Evolutionary conservation across 1,140 invertebrate genomes (phyloP).

Genomic region (Drosophila pruinosa): DNA sequence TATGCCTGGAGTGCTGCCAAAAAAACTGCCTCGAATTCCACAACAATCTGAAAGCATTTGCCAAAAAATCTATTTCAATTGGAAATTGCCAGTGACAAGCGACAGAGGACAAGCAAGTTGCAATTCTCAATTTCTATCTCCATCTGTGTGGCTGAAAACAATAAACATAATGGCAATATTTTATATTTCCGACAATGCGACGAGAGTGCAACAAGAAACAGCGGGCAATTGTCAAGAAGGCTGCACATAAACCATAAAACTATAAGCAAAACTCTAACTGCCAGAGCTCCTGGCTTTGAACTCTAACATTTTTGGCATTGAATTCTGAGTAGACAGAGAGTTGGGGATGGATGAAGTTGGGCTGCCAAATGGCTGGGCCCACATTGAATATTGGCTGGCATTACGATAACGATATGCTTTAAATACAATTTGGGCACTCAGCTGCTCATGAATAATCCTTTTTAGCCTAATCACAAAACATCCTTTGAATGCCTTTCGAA

Average conservation of each 20-base stretch:
- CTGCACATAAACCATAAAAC: conserved; percentile 47
- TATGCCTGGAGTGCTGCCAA: conserved; percentile 55
- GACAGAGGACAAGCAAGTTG: conserved; percentile 5
- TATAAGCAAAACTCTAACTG: conserved; percentile 33
- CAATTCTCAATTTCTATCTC: conserved; percentile 6
- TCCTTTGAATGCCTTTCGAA: neutral
- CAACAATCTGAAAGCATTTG: conserved; percentile 37
- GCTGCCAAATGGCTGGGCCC: conserved; percentile 48
- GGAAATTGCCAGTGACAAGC: conserved; percentile 57
- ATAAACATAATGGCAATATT: conserved; percentile 77
- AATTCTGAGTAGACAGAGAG: conserved; percentile 2
- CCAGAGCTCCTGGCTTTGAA: neutral
- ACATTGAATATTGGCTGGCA: conserved; percentile 45
- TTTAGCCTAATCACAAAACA: conserved; percentile 53
- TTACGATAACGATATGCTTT: conserved; percentile 43
- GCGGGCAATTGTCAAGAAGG: conserved; percentile 67
- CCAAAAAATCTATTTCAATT: conserved; percentile 73
- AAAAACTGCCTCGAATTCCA: neutral
- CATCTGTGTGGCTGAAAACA: conserved; percentile 50
- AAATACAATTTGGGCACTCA: conserved; percentile 42
- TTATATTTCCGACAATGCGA: conserved; percentile 64
- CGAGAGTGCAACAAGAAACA: conserved; percentile 57
- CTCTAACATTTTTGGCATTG: conserved; percentile 50
- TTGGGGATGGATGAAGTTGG: neutral
- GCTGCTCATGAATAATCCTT: conserved; percentile 77